Conservation (phyloP, 2,888 invertebrate genomes). For the Orthosia cruda region DNA sequence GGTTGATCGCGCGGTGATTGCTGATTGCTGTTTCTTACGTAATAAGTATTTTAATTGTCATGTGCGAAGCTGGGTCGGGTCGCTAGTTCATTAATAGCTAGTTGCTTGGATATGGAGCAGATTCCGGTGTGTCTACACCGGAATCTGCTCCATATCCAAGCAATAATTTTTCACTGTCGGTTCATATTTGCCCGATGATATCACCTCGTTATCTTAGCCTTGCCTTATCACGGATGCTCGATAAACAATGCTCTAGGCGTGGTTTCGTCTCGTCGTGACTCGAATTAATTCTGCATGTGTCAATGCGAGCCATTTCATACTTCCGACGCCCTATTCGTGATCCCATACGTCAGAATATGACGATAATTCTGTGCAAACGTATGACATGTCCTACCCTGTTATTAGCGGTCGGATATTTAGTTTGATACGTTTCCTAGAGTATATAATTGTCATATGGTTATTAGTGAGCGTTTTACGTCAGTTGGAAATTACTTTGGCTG, state of each 20-base stretch:
- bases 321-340: slow-evolving; percentile 85
- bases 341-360: slow-evolving; percentile 66
- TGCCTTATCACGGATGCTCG: slow-evolving; percentile 84
- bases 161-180: slow-evolving; percentile 27
- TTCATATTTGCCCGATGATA: slow-evolving; percentile 80
- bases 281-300: slow-evolving; percentile 87
- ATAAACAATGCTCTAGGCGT: slow-evolving; percentile 88
- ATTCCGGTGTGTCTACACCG: no score
- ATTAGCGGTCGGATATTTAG: slow-evolving; percentile 55
- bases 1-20: no score
- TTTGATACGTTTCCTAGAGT: slow-evolving; percentile 62
- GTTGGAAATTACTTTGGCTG: slow-evolving; percentile 34
- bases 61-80: no score
- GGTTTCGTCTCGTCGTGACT: slow-evolving; percentile 85
- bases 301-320: slow-evolving; percentile 82
- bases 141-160: slow-evolving; percentile 35
- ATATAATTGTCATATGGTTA: slow-evolving; percentile 51
- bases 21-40: no score
- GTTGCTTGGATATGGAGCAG: no score
- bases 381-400: slow-evolving; percentile 61
- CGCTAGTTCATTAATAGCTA: background rate
- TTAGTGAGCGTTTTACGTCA: slow-evolving; percentile 38
- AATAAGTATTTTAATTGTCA: no score
- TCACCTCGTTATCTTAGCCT: slow-evolving; percentile 79
- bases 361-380: slow-evolving; percentile 63